Evolutionary conservation across 2,888 invertebrate genomes (phyloP).

Genomic region (Cyclophora albipunctata): DNA sequence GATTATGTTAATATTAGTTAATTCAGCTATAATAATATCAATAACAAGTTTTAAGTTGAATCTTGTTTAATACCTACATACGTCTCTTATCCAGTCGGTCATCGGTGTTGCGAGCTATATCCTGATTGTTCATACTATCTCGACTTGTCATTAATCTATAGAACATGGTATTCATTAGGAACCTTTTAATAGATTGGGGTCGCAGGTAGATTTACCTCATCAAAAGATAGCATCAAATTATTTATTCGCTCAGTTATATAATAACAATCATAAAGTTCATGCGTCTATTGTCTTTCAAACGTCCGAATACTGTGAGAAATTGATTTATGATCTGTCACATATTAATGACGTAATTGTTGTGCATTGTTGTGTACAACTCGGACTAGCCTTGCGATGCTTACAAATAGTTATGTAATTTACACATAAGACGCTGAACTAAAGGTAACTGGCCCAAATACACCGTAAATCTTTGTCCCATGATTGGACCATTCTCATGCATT

Average conservation of each 20-base stretch:
- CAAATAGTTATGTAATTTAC: conserved; percentile 31
- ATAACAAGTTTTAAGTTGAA: too few species aligned
- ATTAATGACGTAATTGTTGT: conserved; percentile 18
- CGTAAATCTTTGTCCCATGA: conserved; percentile 19
- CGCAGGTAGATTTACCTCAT: background rate
- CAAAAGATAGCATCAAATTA: background rate
- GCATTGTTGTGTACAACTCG: conserved; percentile 16
- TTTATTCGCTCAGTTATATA: too few species aligned
- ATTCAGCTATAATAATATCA: too few species aligned
- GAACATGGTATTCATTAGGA: too few species aligned
- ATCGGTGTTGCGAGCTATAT: too few species aligned
- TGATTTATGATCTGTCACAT: conserved; percentile 30
- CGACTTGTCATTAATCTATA: too few species aligned
- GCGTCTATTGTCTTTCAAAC: conserved; percentile 5
- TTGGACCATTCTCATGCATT: conserved; percentile 14
- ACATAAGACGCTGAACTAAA: conserved; percentile 26
- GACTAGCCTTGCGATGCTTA: conserved; percentile 7
- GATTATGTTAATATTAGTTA: too few species aligned
- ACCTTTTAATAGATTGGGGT: too few species aligned
- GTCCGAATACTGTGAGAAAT: conserved; percentile 18
- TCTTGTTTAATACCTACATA: too few species aligned
- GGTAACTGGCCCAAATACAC: conserved; percentile 22
- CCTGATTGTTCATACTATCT: too few species aligned
- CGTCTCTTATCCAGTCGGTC: too few species aligned
- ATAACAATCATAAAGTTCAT: too few species aligned